Conservation (phyloP, 2,888 invertebrate species). For the Anorthoa munda region DNA sequence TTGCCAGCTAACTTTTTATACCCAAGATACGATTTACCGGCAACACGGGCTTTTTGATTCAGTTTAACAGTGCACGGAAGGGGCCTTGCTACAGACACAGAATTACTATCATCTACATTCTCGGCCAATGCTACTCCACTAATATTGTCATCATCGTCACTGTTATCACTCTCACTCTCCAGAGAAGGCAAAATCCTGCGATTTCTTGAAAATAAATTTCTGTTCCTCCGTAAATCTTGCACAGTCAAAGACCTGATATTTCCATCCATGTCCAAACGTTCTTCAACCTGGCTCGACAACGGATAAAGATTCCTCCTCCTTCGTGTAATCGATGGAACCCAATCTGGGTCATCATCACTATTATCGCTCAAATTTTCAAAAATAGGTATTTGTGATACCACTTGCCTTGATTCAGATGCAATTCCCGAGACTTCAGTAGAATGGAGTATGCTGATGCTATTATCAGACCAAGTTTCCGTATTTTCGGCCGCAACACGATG, state of each 20-base stretch:
- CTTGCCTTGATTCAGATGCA: background rate
- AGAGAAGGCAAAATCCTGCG: constrained; percentile 6
- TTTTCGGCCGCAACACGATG: background rate
- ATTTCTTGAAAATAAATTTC: background rate
- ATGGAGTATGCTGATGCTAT: background rate
- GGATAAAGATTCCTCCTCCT: background rate
- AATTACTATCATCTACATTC: too few species aligned
- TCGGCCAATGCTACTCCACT: background rate
- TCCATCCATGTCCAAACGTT: constrained; percentile 1
- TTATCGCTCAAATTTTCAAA: too few species aligned
- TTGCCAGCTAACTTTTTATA: constrained; percentile 16
- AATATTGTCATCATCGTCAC: constrained; percentile 7
- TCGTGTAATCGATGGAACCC: background rate
- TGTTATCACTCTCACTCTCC: background rate
- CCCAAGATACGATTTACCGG: constrained; percentile 9
- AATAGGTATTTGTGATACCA: too few species aligned
- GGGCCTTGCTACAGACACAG: background rate
- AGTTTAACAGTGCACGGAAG: constrained; percentile 1
- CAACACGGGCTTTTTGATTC: constrained; percentile 1
- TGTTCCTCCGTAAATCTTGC: constrained; percentile 7
- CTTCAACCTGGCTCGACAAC: constrained; percentile 1
- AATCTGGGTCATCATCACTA: background rate
- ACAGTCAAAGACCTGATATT: constrained; percentile 2
- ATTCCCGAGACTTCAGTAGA: background rate
- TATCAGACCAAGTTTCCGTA: background rate